Evolutionary conservation across 2,888 invertebrate genomes (phyloP).

Genomic region (Agrotis ipsilon): DNA sequence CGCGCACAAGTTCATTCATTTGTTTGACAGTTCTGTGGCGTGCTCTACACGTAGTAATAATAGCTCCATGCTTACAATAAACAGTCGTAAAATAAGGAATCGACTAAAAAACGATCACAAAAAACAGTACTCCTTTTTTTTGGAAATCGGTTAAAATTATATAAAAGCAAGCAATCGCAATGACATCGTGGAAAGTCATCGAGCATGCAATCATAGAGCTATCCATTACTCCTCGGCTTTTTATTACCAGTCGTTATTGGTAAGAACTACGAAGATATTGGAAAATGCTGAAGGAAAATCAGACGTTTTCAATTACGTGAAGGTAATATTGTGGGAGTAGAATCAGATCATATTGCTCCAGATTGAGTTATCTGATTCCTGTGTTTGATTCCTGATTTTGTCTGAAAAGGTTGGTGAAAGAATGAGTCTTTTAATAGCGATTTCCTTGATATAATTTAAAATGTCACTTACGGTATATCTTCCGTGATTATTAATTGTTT

Average conservation of each 20-base stretch:
- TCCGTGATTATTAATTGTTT: too few species aligned
- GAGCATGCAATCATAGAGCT: constrained; percentile 29
- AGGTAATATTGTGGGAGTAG: neutral
- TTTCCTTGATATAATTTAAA: too few species aligned
- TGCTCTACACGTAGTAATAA: too few species aligned
- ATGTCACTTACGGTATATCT: too few species aligned
- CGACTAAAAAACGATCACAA: too few species aligned
- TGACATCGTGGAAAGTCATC: neutral
- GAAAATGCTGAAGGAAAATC: constrained; percentile 12
- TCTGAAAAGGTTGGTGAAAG: neutral
- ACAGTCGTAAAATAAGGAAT: too few species aligned
- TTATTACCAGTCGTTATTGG: constrained; percentile 40
- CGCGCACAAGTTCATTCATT: too few species aligned
- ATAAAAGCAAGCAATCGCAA: neutral
- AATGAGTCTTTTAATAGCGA: neutral
- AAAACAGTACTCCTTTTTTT: too few species aligned
- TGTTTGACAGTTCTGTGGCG: too few species aligned
- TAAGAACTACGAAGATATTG: constrained; percentile 19
- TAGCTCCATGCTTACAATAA: too few species aligned
- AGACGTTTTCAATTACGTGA: constrained; percentile 13
- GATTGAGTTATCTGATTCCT: constrained; percentile 2
- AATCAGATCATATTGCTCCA: constrained; percentile 1
- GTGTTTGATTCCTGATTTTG: neutral
- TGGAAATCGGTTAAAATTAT: too few species aligned
- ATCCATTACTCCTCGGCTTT: constrained; percentile 17